Percentiles rank a stretch among this genome's conserved stretches.
Evolutionary conservation across 2,113 vertebrate genomes (phyloP).

Genomic region (Paralichthys olivaceus): DNA sequence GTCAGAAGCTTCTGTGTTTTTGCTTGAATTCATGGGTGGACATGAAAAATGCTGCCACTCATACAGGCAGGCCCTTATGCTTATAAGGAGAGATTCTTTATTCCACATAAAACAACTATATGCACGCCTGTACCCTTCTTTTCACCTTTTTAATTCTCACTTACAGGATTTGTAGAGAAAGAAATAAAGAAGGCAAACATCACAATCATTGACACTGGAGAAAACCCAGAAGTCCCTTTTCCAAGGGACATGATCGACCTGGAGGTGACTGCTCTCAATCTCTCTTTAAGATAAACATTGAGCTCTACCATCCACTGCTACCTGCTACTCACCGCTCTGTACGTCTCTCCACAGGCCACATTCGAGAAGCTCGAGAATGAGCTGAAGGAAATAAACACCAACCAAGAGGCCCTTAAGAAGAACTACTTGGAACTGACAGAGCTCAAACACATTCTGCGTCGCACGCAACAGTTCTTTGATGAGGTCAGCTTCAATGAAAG

Average conservation of each 20-base stretch:
- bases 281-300: background rate
- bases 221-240: constrained; percentile 97
- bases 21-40: too few species aligned
- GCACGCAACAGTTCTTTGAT: constrained; percentile 98
- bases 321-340: background rate
- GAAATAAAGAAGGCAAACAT: constrained; percentile 97
- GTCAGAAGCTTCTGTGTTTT: too few species aligned
- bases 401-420: constrained; percentile 97
- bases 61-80: too few species aligned
- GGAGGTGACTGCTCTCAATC: constrained; percentile 85
- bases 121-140: background rate
- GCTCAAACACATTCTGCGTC: constrained; percentile 97
- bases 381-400: constrained; percentile 98
- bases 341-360: constrained; percentile 86
- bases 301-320: background rate
- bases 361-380: constrained; percentile 99
- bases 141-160: background rate
- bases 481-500: constrained; percentile 86
- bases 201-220: constrained; percentile 92
- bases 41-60: too few species aligned
- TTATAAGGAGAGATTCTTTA: too few species aligned
- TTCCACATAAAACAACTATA: background rate
- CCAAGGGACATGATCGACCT: constrained; percentile 98
- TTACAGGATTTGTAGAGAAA: constrained; percentile 96
- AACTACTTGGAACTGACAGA: constrained; percentile 98